These are phyloP conservation scores for Tragopan temminckii DNA, from an alignment of 2,797 vertebrate species.

Conservation along the genomic window DNA sequence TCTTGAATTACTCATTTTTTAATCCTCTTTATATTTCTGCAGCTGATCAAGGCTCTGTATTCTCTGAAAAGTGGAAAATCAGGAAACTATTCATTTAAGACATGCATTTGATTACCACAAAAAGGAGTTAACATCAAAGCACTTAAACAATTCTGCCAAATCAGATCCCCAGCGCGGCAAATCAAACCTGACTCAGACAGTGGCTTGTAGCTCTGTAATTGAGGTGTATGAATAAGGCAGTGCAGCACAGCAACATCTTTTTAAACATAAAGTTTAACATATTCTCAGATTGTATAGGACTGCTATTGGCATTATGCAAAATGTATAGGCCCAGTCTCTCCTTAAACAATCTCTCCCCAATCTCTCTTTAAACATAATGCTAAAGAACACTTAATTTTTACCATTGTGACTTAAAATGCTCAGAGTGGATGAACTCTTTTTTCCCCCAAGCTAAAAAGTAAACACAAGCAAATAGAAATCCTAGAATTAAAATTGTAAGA, in stretches of 20 bases:
- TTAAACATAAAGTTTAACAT: not conserved
- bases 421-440: not conserved
- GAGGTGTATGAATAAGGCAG: not conserved
- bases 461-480: not conserved
- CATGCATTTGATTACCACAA: not conserved
- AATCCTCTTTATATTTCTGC: not conserved
- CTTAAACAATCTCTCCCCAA: not conserved
- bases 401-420: not conserved
- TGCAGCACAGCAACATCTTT: not conserved
- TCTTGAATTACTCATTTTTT: not conserved
- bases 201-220: not conserved
- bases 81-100: not conserved
- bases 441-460: not conserved
- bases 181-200: not conserved
- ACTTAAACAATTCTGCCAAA: not conserved
- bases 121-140: not conserved
- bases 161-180: not conserved
- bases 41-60: not conserved
- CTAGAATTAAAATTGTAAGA: not conserved
- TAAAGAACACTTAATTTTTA: not conserved
- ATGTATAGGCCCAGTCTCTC: not conserved
- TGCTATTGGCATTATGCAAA: not conserved
- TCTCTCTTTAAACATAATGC: not conserved
- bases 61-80: not conserved
- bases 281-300: not conserved